Conservation (phyloP, 2,113 vertebrate genomes). For the Hemiscyllium ocellatum region DNA sequence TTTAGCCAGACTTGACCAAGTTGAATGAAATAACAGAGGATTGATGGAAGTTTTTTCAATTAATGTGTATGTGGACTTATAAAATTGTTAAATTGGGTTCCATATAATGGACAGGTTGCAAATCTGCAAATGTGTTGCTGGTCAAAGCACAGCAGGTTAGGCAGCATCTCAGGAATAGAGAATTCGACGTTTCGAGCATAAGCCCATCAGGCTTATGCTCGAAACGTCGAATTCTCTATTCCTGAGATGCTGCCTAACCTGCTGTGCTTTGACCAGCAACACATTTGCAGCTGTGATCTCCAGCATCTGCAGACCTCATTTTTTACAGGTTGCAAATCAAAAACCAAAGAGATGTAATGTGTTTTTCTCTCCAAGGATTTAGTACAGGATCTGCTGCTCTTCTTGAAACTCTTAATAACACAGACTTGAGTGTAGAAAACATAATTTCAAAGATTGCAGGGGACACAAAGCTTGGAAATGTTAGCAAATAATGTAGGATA, state of each 20-base stretch:
- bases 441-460: not conserved
- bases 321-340: not conserved
- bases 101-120: not conserved
- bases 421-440: not conserved
- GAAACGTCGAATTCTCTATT: no score
- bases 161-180: no score
- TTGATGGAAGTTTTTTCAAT: not conserved
- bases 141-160: no score
- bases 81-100: not conserved
- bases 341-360: not conserved
- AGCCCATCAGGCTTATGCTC: no score
- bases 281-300: no score
- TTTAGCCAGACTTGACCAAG: not conserved
- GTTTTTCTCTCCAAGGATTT: not conserved
- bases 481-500: not conserved
- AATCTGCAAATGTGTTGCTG: no score
- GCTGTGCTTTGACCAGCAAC: no score
- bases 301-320: no score
- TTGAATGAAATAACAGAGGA: not conserved
- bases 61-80: not conserved
- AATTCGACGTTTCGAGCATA: no score
- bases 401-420: not conserved
- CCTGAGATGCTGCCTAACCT: no score
- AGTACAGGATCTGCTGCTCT: not conserved
- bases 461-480: not conserved